These are phyloP conservation scores for Hassar affinis DNA, from an alignment of 2,113 vertebrate species.

Conservation along the genomic window DNA sequence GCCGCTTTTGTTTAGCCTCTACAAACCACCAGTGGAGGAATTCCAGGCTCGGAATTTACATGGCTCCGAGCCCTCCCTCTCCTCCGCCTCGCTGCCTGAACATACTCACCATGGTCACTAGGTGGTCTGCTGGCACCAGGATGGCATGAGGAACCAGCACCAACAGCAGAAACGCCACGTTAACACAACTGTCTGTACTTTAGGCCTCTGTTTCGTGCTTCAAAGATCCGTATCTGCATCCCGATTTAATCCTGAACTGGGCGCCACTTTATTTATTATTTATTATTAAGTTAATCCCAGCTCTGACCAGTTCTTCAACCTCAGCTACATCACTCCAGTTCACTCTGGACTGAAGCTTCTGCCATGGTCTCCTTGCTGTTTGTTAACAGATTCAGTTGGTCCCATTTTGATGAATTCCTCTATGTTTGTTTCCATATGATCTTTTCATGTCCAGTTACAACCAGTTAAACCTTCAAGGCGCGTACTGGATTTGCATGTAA, in stretches of 20 bases:
- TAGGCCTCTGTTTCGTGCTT: background rate
- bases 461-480: too few species aligned
- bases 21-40: slow-evolving; percentile 17
- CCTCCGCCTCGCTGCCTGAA: slow-evolving; percentile 55
- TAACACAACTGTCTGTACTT: background rate
- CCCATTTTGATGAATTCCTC: too few species aligned
- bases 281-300: too few species aligned
- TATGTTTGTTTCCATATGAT: too few species aligned
- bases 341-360: background rate
- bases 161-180: background rate
- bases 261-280: background rate
- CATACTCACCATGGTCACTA: slow-evolving; percentile 65
- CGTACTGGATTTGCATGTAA: too few species aligned
- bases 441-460: too few species aligned
- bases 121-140: slow-evolving; percentile 57
- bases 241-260: background rate
- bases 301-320: background rate
- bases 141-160: slow-evolving; percentile 54
- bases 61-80: slow-evolving; percentile 52
- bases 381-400: too few species aligned
- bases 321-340: background rate
- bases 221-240: too few species aligned
- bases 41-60: slow-evolving; percentile 57
- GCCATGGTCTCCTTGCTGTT: too few species aligned
- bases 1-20: slow-evolving; percentile 70